Conservation (phyloP, 2,113 vertebrate species). For the Gopherus flavomarginatus region DNA sequence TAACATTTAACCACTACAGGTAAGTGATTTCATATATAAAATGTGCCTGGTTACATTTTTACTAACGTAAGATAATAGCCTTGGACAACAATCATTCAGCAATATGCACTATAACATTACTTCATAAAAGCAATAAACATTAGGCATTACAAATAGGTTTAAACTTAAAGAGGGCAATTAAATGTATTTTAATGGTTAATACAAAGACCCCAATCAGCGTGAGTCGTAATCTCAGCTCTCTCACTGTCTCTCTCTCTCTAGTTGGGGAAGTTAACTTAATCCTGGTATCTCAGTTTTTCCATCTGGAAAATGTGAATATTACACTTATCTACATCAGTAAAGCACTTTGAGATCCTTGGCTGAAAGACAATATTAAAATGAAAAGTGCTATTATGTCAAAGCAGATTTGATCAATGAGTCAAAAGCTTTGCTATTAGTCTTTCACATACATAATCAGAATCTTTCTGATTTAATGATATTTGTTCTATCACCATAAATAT, state of each 20-base stretch:
- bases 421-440: not conserved
- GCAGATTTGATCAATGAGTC: not conserved
- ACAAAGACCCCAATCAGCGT: not conserved
- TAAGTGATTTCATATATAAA: not conserved
- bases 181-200: not conserved
- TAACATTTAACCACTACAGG: not conserved
- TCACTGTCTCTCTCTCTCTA: not conserved
- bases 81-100: not conserved
- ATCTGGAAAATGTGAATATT: not conserved
- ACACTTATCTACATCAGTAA: not conserved
- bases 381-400: not conserved
- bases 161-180: not conserved
- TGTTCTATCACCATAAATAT: not conserved
- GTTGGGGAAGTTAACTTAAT: not conserved
- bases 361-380: slow-evolving; percentile 9
- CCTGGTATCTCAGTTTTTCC: not conserved
- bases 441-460: not conserved
- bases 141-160: not conserved
- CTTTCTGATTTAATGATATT: not conserved
- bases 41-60: not conserved
- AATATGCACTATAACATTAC: not conserved
- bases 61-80: not conserved
- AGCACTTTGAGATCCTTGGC: not conserved
- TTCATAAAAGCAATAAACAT: slow-evolving; percentile 1
- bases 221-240: not conserved